These are phyloP conservation scores for Spodoptera litura DNA, from an alignment of 1,140 invertebrate species.

Conservation along the genomic window DNA sequence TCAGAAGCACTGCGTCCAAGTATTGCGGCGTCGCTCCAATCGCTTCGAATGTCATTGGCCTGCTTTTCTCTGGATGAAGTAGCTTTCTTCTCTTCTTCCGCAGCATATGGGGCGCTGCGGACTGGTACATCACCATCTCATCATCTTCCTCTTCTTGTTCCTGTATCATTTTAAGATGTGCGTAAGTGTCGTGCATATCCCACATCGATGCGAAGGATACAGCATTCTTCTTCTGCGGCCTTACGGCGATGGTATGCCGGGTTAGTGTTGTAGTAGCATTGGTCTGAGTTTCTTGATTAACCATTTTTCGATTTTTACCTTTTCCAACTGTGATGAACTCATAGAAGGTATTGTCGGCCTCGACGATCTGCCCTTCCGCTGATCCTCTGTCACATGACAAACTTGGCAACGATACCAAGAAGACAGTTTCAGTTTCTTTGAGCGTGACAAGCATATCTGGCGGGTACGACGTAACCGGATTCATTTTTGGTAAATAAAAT, in stretches of 20 bases:
- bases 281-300: slow-evolving; percentile 89
- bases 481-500: slow-evolving; percentile 82
- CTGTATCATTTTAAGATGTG: slow-evolving; percentile 73
- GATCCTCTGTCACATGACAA: slow-evolving; percentile 87
- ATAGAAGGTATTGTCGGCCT: slow-evolving; percentile 89
- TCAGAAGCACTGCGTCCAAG: slow-evolving; percentile 87
- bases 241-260: slow-evolving; percentile 87
- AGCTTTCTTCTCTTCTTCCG: slow-evolving; percentile 67
- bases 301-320: slow-evolving; percentile 88
- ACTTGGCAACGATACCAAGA: slow-evolving; percentile 89
- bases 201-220: slow-evolving; percentile 90
- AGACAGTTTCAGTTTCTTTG: slow-evolving; percentile 88
- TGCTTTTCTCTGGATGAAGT: slow-evolving; percentile 19
- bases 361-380: slow-evolving; percentile 85
- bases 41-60: slow-evolving; percentile 67
- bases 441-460: slow-evolving; percentile 87
- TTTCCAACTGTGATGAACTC: slow-evolving; percentile 88
- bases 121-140: slow-evolving; percentile 82
- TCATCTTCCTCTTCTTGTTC: slow-evolving; percentile 80
- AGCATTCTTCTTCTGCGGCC: slow-evolving; percentile 85
- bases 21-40: slow-evolving; percentile 85
- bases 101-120: slow-evolving; percentile 65
- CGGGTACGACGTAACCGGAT: slow-evolving; percentile 73
- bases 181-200: slow-evolving; percentile 90
- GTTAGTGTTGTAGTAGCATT: slow-evolving; percentile 87